Evolutionary conservation across 2,888 invertebrate genomes (phyloP).

Genomic region (Masnerella sp.): DNA sequence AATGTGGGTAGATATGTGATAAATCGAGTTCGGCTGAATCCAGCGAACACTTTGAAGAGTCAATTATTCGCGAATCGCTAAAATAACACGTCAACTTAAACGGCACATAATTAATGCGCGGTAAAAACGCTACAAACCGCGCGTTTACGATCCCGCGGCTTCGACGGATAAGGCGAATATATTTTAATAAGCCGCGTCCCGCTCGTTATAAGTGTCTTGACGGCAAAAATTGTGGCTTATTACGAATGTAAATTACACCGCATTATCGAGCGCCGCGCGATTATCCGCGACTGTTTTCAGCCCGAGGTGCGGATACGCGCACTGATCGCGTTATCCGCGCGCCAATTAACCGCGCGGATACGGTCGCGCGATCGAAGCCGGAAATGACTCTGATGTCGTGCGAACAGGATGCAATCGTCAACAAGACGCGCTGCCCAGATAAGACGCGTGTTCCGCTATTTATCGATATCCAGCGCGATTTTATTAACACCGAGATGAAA

Average conservation of each 20-base stretch:
- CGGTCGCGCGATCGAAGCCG: constrained; percentile 46
- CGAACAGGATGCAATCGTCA: constrained; percentile 51
- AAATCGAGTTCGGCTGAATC: neutral
- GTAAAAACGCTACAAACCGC: constrained; percentile 1
- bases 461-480: constrained; percentile 24
- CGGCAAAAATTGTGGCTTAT: constrained; percentile 16
- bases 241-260: constrained; percentile 51
- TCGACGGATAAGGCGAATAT: constrained; percentile 25
- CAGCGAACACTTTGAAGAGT: constrained; percentile 5
- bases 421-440: constrained; percentile 38
- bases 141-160: constrained; percentile 4
- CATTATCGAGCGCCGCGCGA: constrained; percentile 43
- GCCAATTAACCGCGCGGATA: constrained; percentile 56
- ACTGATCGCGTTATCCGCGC: constrained; percentile 54
- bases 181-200: constrained; percentile 35
- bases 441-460: constrained; percentile 39
- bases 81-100: constrained; percentile 31
- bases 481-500: constrained; percentile 8
- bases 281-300: constrained; percentile 42
- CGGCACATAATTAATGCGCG: constrained; percentile 27
- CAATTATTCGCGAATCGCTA: constrained; percentile 22
- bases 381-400: constrained; percentile 45
- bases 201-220: constrained; percentile 21
- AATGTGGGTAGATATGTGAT: neutral
- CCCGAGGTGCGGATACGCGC: constrained; percentile 53